Evolutionary conservation across 2,113 vertebrate genomes (phyloP).

Genomic region (Labeo rohita): DNA sequence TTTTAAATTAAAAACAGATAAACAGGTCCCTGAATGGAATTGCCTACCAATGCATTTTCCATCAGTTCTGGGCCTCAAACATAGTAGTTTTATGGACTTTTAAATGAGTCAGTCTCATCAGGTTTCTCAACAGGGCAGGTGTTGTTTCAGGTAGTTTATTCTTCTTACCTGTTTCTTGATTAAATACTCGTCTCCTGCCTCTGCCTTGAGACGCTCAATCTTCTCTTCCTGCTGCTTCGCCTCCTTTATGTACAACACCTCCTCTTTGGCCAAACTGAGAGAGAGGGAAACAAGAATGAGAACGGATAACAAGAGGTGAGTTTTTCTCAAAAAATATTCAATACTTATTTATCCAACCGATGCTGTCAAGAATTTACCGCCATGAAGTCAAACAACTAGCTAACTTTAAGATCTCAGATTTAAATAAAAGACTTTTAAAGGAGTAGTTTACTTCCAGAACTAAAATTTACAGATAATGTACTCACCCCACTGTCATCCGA

Average conservation of each 20-base stretch:
- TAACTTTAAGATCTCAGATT: not conserved
- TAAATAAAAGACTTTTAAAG: not conserved
- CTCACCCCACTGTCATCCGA: no score
- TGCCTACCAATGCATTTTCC: not conserved
- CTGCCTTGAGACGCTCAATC: conserved; percentile 88
- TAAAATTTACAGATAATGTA: no score
- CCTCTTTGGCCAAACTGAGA: conserved; percentile 91
- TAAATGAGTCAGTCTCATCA: conserved; percentile 5
- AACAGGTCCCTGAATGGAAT: not conserved
- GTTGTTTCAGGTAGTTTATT: conserved; percentile 24
- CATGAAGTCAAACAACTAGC: not conserved
- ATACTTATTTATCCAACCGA: not conserved
- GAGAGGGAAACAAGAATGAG: not conserved
- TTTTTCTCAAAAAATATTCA: not conserved
- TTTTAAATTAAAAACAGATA: not conserved
- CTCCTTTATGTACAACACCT: conserved; percentile 89
- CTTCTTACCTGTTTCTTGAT: conserved; percentile 90
- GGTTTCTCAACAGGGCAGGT: not conserved
- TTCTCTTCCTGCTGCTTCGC: conserved; percentile 92
- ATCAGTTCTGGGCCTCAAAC: not conserved
- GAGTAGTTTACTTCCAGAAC: no score
- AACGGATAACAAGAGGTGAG: not conserved
- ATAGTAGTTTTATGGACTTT: not conserved
- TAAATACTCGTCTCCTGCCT: conserved; percentile 84
- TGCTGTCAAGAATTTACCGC: not conserved